Evolutionary conservation across 2,888 invertebrate genomes (phyloP), one percentile per base, ranked within the genome.

Genomic region (Crocallis elinguaria): DNA sequence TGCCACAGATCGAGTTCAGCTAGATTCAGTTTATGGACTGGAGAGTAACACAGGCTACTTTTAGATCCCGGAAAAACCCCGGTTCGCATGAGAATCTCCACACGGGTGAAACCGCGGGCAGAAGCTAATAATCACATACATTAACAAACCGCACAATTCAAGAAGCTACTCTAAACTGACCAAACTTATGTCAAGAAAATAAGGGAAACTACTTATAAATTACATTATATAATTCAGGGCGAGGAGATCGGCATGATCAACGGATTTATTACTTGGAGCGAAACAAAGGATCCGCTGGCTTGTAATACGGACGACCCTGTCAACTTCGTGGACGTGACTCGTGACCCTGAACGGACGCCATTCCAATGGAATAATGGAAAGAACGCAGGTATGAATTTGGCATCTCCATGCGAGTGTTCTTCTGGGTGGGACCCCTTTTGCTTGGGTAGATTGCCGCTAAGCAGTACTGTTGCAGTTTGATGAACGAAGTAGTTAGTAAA

Each of bases 271-370:
- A 81, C 92, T 0, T 93, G 93, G 93, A 84, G 79, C 51, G 86
- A 93, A 14, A 93, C 93, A 0, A 82, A 82, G 49, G 94, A 94
- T 69, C 93, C 93, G 6, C 78, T 83, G 41, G 94, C 92, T 8
- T 92, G 92, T 69, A 86, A 86, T 50, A 88, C 91, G 1, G 92
- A 93, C 9, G 94, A 94, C 16, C 91, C 91, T 8, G 82, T 92
- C 19, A 86, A 92, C 35, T 96, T 93, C 73, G 78, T 92, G 12
- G 69, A 86, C 9, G 86, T 88, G 1, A 93, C 94, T 12, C 92
- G 96, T 23, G 96, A 97, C 77, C 95, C 95, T 0, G 93, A 91
- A 35, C 91, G 97, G n/a, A 96, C 96, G 0, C 97, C 97, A 0
- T 96, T 94, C 75, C 96, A 96, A 67, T 97, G 97, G 97, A 93